Evolutionary conservation across 2,113 vertebrate genomes (phyloP), one percentile per base, ranked within the genome.

Genomic region (Ammospiza caudacuta): DNA sequence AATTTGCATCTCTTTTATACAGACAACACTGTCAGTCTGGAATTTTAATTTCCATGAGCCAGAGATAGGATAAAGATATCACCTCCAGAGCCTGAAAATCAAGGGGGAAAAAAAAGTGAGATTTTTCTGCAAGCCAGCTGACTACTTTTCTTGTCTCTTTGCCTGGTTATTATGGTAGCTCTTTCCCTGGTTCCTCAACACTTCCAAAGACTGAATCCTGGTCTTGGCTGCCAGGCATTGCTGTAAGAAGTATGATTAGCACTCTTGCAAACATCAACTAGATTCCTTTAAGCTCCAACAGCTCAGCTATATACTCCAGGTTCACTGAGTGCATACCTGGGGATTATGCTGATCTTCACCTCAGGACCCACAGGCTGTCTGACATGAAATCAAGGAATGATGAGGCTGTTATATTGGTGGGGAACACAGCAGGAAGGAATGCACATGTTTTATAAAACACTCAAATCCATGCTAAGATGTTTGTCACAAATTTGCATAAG

Each of bases 101-200:
- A 47, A n/a, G 27, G 2, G 2, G 7, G 15, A 4, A 4, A n/a
- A 73, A 54, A 19, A 29, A 2, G 5, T 10, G 20, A 44, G 6
- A 54, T 41, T 59, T 91, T 91, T 75, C 37, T 76, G 8, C 25
- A 19, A 35, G 52, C 14, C 33, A 46, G 5, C 9, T 57, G 41
- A 57, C 31, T 47, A 9, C 7, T 89, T 51, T 83, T 66, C 37
- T 57, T 73, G 18, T 44, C 20, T 72, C 52, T 67, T 81, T 90
- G 28, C 29, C 18, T 81, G 5, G 63, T 81, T 31, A 41, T 51
- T n/a, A 6, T 55, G 47, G 12, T 35, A 59, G 44, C 1, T 49
- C 7, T 44, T 92, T 21, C 29, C 21, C 20, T 13, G 1, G 4
- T 54, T 87, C 66, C 54, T n/a, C 47, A 37, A 1, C 17, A 41